A percentile compares a stretch with the other conserved stretches of the same genome.
These are phyloP conservation scores for Fundulus diaphanus DNA, from an alignment of 2,797 vertebrate genomes.

Conservation along the genomic window DNA sequence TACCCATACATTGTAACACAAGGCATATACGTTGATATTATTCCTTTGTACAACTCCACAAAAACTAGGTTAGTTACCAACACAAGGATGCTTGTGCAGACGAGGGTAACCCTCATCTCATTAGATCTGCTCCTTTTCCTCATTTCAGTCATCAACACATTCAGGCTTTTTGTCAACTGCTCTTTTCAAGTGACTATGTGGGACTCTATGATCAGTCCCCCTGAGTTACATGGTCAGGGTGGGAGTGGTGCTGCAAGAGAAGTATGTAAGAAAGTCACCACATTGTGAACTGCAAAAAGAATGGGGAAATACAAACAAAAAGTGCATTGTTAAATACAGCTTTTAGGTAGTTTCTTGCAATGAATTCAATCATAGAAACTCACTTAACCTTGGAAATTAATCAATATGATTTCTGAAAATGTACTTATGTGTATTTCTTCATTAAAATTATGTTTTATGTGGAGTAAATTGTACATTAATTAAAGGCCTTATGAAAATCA, in stretches of 20 bases:
- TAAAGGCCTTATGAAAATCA: neutral
- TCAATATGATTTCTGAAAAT: neutral
- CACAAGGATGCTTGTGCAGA: slow-evolving; percentile 17
- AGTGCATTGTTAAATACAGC: neutral
- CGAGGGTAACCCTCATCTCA: slow-evolving; percentile 21
- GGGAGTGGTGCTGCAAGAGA: neutral
- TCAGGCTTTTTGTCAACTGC: slow-evolving; percentile 4
- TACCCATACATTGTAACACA: neutral
- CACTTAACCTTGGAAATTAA: neutral
- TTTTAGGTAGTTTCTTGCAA: neutral
- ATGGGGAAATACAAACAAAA: neutral
- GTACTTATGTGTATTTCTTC: neutral
- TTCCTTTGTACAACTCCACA: slow-evolving; percentile 15
- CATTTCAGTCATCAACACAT: slow-evolving; percentile 29
- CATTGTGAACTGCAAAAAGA: neutral
- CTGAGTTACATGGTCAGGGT: neutral
- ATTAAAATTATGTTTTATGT: neutral
- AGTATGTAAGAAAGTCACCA: slow-evolving; percentile 6
- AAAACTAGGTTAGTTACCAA: neutral
- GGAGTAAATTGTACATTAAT: neutral
- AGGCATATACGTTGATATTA: neutral
- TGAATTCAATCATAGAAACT: neutral
- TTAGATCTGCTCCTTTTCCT: slow-evolving; percentile 16
- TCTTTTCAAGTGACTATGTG: slow-evolving; percentile 4
- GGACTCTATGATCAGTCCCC: neutral